phyloP scores from a whole-genome alignment of 2,888 invertebrate species.

The Drosophila buzzatii region DNA sequence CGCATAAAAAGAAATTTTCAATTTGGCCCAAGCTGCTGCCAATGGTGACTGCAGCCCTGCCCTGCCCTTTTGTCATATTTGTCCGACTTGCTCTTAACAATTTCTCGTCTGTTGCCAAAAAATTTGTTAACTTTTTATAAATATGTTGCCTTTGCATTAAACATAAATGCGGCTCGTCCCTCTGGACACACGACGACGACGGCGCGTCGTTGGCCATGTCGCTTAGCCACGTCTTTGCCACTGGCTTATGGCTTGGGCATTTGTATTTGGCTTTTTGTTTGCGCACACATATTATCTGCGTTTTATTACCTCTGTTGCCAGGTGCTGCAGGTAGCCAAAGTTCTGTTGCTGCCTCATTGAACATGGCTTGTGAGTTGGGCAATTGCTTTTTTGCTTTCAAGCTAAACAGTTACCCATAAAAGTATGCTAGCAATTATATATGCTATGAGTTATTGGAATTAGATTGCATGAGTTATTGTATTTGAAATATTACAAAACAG shows the following conservation, averaged over 20 bases:
- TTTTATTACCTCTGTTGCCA: slow-evolving; percentile 22
- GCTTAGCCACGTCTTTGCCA: slow-evolving; percentile 17
- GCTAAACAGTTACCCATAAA: neutral
- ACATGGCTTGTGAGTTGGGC: neutral
- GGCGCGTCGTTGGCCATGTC: neutral
- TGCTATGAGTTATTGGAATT: neutral
- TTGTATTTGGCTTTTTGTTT: slow-evolving; percentile 13
- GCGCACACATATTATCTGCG: slow-evolving; percentile 23
- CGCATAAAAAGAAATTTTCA: slow-evolving; percentile 74
- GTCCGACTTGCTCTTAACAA: slow-evolving; percentile 9
- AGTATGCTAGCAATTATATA: neutral
- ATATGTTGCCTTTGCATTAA: slow-evolving; percentile 63
- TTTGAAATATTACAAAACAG: neutral
- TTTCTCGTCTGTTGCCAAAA: slow-evolving; percentile 22
- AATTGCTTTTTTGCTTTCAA: neutral
- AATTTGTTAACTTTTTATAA: slow-evolving; percentile 59
- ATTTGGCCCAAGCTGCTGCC: slow-evolving; percentile 68
- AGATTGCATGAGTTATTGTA: neutral
- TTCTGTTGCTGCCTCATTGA: slow-evolving; percentile 12
- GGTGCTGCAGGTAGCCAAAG: slow-evolving; percentile 2
- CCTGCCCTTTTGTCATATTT: neutral
- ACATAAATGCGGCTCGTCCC: slow-evolving; percentile 64
- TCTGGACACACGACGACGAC: slow-evolving; percentile 16
- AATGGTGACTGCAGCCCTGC: slow-evolving; percentile 19
- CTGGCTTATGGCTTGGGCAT: slow-evolving; percentile 11